phyloP scores from a whole-genome alignment of 2,888 invertebrate species.

The Lagria hirta region DNA sequence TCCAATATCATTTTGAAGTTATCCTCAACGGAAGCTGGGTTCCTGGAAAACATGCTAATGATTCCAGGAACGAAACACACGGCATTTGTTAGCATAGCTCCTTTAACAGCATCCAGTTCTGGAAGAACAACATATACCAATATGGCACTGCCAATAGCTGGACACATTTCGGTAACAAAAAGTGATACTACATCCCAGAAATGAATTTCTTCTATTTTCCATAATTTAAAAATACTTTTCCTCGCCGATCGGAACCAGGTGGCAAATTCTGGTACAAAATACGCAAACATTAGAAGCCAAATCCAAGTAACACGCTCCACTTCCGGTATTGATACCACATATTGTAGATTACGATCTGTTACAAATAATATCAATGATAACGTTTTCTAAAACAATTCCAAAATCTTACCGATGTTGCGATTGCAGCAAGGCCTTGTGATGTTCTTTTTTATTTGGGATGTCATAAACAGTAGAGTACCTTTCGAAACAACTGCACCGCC shows the following conservation, averaged over 20 bases:
- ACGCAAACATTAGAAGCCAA: constrained; percentile 76
- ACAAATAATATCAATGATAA: constrained; percentile 12
- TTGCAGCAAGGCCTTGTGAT: constrained; percentile 64
- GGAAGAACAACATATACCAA: constrained; percentile 78
- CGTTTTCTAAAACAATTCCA: background rate
- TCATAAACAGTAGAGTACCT: constrained; percentile 70
- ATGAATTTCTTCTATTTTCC: constrained; percentile 60
- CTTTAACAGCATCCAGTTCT: constrained; percentile 77
- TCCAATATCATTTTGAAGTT: constrained; percentile 57
- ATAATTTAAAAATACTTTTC: constrained; percentile 74
- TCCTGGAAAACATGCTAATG: constrained; percentile 71
- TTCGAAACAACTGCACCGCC: constrained; percentile 72
- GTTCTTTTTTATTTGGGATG: constrained; percentile 65
- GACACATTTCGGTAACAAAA: constrained; percentile 73
- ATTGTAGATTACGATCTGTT: constrained; percentile 64
- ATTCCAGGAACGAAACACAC: constrained; percentile 76
- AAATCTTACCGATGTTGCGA: constrained; percentile 51
- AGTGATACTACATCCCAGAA: constrained; percentile 59
- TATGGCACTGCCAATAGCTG: constrained; percentile 75
- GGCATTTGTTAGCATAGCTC: constrained; percentile 81
- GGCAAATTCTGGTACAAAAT: constrained; percentile 74
- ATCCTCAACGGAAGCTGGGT: constrained; percentile 21
- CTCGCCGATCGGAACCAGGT: constrained; percentile 70
- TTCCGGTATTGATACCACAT: constrained; percentile 62
- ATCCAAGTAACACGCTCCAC: constrained; percentile 74